phyloP scores from a whole-genome alignment of 2,113 vertebrate species.

The Rhagologus leucostigma region DNA sequence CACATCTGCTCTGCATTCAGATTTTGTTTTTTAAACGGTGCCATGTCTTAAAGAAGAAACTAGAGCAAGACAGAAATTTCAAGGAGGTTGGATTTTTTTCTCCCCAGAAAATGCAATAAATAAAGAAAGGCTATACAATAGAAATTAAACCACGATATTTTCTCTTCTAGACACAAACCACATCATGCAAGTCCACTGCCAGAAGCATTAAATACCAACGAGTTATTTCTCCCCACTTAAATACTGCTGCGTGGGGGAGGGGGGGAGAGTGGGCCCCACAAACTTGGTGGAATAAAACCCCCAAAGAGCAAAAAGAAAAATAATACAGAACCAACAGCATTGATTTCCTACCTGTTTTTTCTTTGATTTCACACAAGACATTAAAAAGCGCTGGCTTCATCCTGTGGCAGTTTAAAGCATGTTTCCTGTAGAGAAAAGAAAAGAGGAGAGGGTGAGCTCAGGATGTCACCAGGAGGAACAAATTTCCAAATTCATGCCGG shows the following conservation, averaged over 20 bases:
- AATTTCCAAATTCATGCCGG: neutral
- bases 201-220: neutral
- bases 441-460: slow-evolving; percentile 2
- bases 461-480: neutral
- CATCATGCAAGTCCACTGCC: slow-evolving; percentile 31
- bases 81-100: neutral
- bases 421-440: slow-evolving; percentile 88
- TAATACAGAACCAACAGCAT: neutral
- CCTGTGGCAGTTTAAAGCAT: slow-evolving; percentile 97
- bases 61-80: neutral
- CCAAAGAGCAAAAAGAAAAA: neutral
- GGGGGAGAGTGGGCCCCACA: fast-evolving
- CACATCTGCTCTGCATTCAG: neutral
- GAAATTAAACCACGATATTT: slow-evolving; percentile 19
- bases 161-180: neutral
- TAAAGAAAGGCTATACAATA: slow-evolving; percentile 6
- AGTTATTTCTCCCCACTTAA: slow-evolving; percentile 9
- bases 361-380: slow-evolving; percentile 99
- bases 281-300: neutral
- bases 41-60: neutral
- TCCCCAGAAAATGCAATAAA: slow-evolving; percentile 6
- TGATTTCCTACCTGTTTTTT: slow-evolving; percentile 91
- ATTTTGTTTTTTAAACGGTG: neutral
- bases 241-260: neutral
- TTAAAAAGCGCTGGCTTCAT: slow-evolving; percentile 99